phyloP scores from a whole-genome alignment of 1,140 invertebrate genomes.

The Glossosoma conforme region DNA sequence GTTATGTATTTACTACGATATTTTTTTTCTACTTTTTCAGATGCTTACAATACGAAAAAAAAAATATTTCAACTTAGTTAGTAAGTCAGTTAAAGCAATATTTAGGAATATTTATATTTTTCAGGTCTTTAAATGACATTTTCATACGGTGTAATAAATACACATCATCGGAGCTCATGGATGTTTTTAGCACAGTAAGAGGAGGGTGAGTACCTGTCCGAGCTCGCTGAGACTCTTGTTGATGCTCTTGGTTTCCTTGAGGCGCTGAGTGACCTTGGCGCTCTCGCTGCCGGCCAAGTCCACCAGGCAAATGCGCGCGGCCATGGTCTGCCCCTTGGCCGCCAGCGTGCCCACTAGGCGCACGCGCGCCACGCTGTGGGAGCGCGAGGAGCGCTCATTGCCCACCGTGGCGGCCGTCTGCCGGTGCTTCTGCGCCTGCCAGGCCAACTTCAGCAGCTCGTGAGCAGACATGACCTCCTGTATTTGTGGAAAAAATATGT shows the following conservation, averaged over 20 bases:
- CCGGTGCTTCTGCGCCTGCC: slow-evolving; percentile 53
- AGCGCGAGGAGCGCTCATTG: slow-evolving; percentile 71
- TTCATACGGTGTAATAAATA: too few species aligned
- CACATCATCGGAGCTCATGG: too few species aligned
- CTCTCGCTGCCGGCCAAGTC: slow-evolving; percentile 83
- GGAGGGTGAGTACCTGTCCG: slow-evolving; percentile 63
- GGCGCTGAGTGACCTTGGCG: slow-evolving; percentile 66
- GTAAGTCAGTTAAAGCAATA: too few species aligned
- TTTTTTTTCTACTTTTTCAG: too few species aligned
- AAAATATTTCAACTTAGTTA: too few species aligned
- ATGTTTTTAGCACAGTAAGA: too few species aligned
- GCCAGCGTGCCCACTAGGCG: slow-evolving; percentile 48
- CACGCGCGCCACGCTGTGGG: slow-evolving; percentile 67
- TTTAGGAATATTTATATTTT: too few species aligned
- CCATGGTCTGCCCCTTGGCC: slow-evolving; percentile 46
- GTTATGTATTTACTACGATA: too few species aligned
- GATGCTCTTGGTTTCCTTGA: slow-evolving; percentile 77
- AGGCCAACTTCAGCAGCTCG: slow-evolving; percentile 53
- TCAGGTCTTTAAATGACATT: too few species aligned
- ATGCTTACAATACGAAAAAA: too few species aligned
- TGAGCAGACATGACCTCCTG: slow-evolving; percentile 50
- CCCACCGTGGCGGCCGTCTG: slow-evolving; percentile 58
- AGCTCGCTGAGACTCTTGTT: slow-evolving; percentile 75
- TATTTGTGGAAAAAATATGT: too few species aligned
- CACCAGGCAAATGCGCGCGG: slow-evolving; percentile 58